These are phyloP conservation scores for Andrena trimmerana DNA, from an alignment of 2,888 invertebrate genomes.

Conservation along the genomic window DNA sequence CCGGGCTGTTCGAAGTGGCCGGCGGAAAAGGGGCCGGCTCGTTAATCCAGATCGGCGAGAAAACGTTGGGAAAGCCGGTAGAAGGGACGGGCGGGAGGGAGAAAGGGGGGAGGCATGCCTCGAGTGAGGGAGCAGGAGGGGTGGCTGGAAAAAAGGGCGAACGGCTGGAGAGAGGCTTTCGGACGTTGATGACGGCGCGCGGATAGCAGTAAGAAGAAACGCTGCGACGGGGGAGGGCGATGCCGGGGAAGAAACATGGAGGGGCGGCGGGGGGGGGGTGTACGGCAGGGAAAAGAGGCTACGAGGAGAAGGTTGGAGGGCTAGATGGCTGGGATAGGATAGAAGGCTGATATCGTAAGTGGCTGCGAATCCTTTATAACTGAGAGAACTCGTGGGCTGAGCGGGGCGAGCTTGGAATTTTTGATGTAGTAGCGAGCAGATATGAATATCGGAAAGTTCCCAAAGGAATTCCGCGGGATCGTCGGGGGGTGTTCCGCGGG, in stretches of 20 bases:
- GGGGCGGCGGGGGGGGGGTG: neutral
- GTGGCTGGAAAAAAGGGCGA: constrained; percentile 17
- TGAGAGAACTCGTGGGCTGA: constrained; percentile 74
- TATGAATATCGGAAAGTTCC: constrained; percentile 84
- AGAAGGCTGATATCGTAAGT: constrained; percentile 82
- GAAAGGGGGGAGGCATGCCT: neutral
- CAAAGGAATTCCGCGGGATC: constrained; percentile 83
- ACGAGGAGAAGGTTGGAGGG: constrained; percentile 29
- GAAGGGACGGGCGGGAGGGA: neutral
- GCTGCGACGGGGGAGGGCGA: constrained; percentile 8
- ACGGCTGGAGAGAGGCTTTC: constrained; percentile 56
- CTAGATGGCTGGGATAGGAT: constrained; percentile 56
- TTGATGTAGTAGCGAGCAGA: constrained; percentile 83
- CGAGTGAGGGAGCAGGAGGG: neutral
- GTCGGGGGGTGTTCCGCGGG: constrained; percentile 27
- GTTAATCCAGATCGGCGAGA: constrained; percentile 73
- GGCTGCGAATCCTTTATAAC: constrained; percentile 84
- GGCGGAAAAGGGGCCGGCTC: constrained; percentile 70
- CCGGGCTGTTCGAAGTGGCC: constrained; percentile 59
- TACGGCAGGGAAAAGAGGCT: constrained; percentile 24
- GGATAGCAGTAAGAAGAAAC: constrained; percentile 34
- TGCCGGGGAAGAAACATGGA: neutral
- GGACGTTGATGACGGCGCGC: constrained; percentile 64
- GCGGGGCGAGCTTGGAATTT: constrained; percentile 82
- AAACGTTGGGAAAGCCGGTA: constrained; percentile 51